Evolutionary conservation across 2,888 invertebrate genomes (phyloP), one percentile per base, ranked within the genome.

Genomic region (Hypercompe scribonia): DNA sequence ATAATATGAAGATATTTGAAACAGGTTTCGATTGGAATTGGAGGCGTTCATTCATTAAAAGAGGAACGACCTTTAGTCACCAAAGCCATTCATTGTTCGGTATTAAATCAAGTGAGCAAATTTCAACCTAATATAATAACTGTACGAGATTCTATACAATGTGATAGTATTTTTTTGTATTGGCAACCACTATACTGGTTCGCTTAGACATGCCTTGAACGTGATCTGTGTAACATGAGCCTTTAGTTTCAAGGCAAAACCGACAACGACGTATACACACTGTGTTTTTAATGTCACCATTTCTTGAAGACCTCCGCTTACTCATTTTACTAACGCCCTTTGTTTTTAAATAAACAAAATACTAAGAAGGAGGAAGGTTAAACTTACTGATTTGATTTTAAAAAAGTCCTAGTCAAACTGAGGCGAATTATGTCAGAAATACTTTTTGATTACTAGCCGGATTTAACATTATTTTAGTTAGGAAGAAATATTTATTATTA

Each of bases 181-280:
- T 46, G 8, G 83, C 84, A 85, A 89, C 90, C 89, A 89, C 87
- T 89, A 88, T 87, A 89, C 88, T 88, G 34, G n/a, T 68, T 2
- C 24, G 90, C 85, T 86, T 88, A 82, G 88, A 87, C 87, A 90
- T 90, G 91, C 95, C 95, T 95, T 95, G 95, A 95, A 95, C 93
- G 94, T 94, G 95, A 95, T 94, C 93, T 87, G 91, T 92, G 95
- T 94, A 95, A 95, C 91, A 88, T 88, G 94, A 95, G 93, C 88
- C 92, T 92, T 89, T 86, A 89, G 90, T 90, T 90, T 94, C 95
- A 95, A 95, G 95, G 95, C 93, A 80, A 93, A 88, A 89, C 87
- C 89, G 87, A 84, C 91, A 86, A 88, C 91, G 90, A 89, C 89
- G 90, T 90, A 90, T 91, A 90, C 89, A 87, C 88, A 86, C 85